phyloP scores from a whole-genome alignment of 2,113 vertebrate species.

The Ophiodon elongatus region DNA sequence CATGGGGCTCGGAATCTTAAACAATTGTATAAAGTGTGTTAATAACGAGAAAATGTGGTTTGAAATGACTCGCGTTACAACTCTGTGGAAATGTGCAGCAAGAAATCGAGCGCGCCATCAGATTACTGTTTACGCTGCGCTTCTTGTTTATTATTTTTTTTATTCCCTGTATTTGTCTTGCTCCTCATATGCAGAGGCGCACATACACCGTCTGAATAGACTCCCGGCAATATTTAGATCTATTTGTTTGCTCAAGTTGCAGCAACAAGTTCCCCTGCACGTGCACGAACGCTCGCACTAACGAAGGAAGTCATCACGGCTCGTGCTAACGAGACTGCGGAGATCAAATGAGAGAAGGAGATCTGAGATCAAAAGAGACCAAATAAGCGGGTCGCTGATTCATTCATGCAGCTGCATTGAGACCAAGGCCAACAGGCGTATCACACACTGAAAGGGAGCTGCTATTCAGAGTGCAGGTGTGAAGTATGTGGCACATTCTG shows the following conservation, averaged over 20 bases:
- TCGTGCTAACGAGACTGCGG: constrained; percentile 43
- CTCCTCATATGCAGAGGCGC: constrained; percentile 24
- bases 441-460: constrained; percentile 93
- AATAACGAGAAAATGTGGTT: not conserved
- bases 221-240: constrained; percentile 29
- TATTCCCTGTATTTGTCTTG: not conserved
- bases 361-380: constrained; percentile 92
- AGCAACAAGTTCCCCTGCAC: constrained; percentile 68
- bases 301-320: constrained; percentile 58
- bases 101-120: not conserved
- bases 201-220: constrained; percentile 7
- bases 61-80: not conserved
- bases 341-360: constrained; percentile 93
- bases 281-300: not conserved
- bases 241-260: constrained; percentile 66
- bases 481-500: constrained; percentile 93
- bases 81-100: not conserved
- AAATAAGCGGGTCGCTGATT: constrained; percentile 91
- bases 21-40: not conserved
- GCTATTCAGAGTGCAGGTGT: constrained; percentile 99
- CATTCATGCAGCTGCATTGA: constrained; percentile 95
- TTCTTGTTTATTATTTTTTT: not conserved
- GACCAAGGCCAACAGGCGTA: constrained; percentile 97
- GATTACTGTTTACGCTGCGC: constrained; percentile 19
- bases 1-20: not conserved